Percentiles rank a stretch among this genome's conserved stretches.
phyloP scores from a whole-genome alignment of 1,140 invertebrate genomes.

The Rhyzopertha dominica region DNA sequence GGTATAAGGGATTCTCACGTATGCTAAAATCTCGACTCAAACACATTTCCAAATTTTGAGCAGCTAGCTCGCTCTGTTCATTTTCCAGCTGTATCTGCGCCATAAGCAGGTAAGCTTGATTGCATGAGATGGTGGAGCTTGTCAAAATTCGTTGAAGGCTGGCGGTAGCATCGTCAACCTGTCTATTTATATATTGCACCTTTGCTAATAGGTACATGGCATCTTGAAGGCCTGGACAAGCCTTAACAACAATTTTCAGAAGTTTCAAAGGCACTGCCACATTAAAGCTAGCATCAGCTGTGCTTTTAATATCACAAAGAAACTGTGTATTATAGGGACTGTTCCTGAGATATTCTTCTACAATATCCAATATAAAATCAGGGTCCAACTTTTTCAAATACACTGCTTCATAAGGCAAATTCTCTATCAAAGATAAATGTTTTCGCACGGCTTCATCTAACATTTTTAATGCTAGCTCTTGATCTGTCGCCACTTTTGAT shows the following conservation, averaged over 20 bases:
- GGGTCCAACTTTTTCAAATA: constrained; percentile 78
- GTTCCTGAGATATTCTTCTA: constrained; percentile 71
- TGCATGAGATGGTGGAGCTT: constrained; percentile 58
- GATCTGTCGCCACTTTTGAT: constrained; percentile 57
- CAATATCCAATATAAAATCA: constrained; percentile 77
- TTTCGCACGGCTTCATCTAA: constrained; percentile 66
- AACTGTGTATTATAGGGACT: no score
- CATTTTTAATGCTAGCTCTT: constrained; percentile 55
- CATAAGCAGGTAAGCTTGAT: constrained; percentile 79
- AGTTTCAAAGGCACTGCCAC: constrained; percentile 29
- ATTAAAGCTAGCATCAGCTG: constrained; percentile 47
- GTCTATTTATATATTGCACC: constrained; percentile 73
- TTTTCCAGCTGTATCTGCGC: constrained; percentile 78
- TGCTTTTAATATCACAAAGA: constrained; percentile 64
- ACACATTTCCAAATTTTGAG: constrained; percentile 71
- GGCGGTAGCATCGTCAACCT: constrained; percentile 59
- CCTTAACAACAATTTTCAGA: constrained; percentile 67
- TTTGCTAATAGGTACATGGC: constrained; percentile 73
- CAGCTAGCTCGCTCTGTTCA: constrained; percentile 70
- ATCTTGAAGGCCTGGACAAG: constrained; percentile 75
- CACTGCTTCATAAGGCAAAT: constrained; percentile 63
- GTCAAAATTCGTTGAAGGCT: constrained; percentile 71
- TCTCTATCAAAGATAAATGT: constrained; percentile 59
- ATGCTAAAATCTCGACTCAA: constrained; percentile 90
- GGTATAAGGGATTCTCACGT: constrained; percentile 84